These are phyloP conservation scores for Catharus fuscescens DNA, from an alignment of 2,113 vertebrate genomes.

Conservation along the genomic window DNA sequence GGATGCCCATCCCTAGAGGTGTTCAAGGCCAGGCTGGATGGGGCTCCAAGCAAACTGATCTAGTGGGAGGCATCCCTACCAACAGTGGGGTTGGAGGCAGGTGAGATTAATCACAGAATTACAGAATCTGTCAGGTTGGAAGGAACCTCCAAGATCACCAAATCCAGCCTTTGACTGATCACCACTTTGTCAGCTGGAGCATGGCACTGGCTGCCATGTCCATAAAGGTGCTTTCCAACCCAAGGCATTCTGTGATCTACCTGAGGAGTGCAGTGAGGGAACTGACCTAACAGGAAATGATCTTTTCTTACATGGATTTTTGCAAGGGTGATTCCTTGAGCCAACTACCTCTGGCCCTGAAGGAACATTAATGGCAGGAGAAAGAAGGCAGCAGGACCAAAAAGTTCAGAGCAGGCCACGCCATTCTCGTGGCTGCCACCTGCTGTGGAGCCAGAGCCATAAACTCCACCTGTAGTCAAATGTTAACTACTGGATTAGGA, in stretches of 20 bases:
- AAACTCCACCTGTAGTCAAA: not conserved
- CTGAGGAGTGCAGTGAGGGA: not conserved
- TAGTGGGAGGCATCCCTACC: not conserved
- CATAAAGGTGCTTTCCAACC: not conserved
- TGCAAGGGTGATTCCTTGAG: not conserved
- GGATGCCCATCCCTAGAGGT: not conserved
- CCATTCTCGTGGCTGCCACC: not conserved
- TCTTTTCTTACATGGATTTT: not conserved
- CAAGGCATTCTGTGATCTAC: not conserved
- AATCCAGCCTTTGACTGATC: not conserved
- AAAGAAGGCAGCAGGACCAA: not conserved
- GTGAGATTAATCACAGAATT: not conserved
- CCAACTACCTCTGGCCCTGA: fast-evolving
- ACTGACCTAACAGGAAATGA: not conserved
- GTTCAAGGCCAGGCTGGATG: not conserved
- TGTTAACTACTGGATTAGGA: not conserved
- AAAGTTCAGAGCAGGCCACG: not conserved
- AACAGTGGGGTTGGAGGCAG: not conserved
- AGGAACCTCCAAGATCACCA: not conserved
- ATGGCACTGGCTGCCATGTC: not conserved
- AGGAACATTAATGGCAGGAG: not conserved
- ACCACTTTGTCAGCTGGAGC: not conserved
- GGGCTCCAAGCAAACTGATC: not conserved
- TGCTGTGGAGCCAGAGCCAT: not conserved
- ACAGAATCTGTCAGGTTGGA: not conserved